Base-by-base conservation (phyloP, 2,797 vertebrate genomes). In the Alfaro cultratus region DNA sequence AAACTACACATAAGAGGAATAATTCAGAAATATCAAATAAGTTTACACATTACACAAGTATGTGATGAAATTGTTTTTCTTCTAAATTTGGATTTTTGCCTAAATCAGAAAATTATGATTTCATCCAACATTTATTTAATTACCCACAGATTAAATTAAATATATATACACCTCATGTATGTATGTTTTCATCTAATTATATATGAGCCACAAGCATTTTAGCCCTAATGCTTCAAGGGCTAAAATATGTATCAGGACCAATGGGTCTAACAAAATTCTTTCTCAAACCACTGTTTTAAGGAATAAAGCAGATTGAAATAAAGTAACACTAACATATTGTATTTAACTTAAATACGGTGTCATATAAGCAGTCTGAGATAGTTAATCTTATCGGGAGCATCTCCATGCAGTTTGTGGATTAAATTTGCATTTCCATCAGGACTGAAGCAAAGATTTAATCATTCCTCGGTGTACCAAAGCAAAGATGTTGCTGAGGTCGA, bases 401-500 rank as follows among this genome's bases (percentile, higher is more conserved):
- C 89, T 84, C 87, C 79, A 87, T 91, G 87, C 91, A 90, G 94
- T 94, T 86, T 86, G 88, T 80, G 90, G 95, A 96, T 96, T 95
- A 95, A 90, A 95, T 95, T 92, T 92, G 89, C 93, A 18, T 91
- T 94, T 94, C 92, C 92, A 94, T 94, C 94, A 94, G 93, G 91
- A 92, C 91, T 85, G 91, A 84, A 88, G 93, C 93, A 91, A 94
- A 95, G 92, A 96, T 95, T 95, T 95, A 96, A 96, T 96, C 94
- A 95, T 94, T 95, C 94, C 94, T 95, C 94, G 91, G 93, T 95
- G 96, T 94, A 94, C 91, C 88, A 85, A 93, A 94, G 92, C 94
- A 95, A 95, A 96, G 94, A 96, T 92, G 94, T 94, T 95, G 94
- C 94, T 73, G 94, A 91, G 95, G 94, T 95, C 94, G 94, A 92